Evolutionary conservation across 2,797 vertebrate genomes (phyloP).

Genomic region (Manis javanica): DNA sequence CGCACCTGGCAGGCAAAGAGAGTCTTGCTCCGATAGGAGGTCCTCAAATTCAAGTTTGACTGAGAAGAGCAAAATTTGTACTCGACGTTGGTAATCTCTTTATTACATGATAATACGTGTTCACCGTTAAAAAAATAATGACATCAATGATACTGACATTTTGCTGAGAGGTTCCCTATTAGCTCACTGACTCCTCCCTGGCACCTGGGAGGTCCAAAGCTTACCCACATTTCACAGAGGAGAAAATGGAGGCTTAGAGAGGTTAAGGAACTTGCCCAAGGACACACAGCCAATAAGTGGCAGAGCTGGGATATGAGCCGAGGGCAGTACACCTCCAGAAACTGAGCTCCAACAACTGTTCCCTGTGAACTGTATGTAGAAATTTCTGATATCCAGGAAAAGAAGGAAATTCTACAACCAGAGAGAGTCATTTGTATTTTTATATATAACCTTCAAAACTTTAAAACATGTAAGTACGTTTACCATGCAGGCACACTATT

Average conservation of each 20-base stretch:
- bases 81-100: neutral
- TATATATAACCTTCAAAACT: neutral
- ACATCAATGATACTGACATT: neutral
- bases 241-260: neutral
- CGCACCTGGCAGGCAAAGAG: neutral
- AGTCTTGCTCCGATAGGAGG: neutral
- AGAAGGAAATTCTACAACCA: neutral
- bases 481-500: neutral
- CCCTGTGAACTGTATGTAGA: neutral
- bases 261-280: neutral
- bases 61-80: neutral
- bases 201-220: neutral
- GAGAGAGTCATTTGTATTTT: neutral
- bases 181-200: neutral
- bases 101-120: rapidly evolving
- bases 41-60: neutral
- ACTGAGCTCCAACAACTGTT: neutral
- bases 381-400: neutral
- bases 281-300: neutral
- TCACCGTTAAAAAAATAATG: neutral
- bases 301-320: neutral
- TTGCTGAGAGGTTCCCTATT: neutral
- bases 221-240: neutral
- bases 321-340: neutral
- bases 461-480: neutral